phyloP scores from a whole-genome alignment of 2,113 vertebrate species.

The Pithys albifrons region DNA sequence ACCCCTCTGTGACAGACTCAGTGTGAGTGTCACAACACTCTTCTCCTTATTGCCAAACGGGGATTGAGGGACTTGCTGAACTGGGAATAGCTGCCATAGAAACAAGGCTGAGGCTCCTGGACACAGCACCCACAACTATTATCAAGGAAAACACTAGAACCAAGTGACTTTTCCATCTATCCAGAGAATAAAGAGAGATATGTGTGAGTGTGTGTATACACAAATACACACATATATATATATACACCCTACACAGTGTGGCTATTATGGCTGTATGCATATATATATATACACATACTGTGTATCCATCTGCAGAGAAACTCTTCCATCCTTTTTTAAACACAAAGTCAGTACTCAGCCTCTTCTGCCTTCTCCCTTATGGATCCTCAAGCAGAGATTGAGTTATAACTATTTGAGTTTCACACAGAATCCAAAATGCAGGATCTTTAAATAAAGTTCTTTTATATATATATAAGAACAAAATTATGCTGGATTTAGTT shows the following conservation, averaged over 20 bases:
- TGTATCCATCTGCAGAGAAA: background rate
- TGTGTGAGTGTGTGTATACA: background rate
- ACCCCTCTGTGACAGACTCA: background rate
- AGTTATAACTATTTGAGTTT: background rate
- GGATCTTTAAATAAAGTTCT: background rate
- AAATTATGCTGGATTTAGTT: background rate
- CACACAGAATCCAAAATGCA: background rate
- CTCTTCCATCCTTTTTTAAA: background rate
- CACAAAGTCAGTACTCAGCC: background rate
- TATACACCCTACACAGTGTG: background rate
- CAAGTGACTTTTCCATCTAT: background rate
- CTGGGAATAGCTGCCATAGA: conserved; percentile 27
- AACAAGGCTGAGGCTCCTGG: conserved; percentile 6
- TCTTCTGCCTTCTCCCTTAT: background rate
- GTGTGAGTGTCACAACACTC: background rate
- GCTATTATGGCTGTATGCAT: background rate
- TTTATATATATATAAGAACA: background rate
- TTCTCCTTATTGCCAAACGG: background rate
- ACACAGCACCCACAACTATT: background rate
- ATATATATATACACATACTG: background rate
- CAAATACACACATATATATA: background rate
- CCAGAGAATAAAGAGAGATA: background rate
- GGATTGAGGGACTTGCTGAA: background rate
- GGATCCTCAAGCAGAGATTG: background rate
- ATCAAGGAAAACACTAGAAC: background rate